A percentile compares a stretch with the other conserved stretches of the same genome.
These are phyloP conservation scores for Ptycholaimellus sp. DNA, from an alignment of 2,888 invertebrate species.

Conservation along the genomic window DNA sequence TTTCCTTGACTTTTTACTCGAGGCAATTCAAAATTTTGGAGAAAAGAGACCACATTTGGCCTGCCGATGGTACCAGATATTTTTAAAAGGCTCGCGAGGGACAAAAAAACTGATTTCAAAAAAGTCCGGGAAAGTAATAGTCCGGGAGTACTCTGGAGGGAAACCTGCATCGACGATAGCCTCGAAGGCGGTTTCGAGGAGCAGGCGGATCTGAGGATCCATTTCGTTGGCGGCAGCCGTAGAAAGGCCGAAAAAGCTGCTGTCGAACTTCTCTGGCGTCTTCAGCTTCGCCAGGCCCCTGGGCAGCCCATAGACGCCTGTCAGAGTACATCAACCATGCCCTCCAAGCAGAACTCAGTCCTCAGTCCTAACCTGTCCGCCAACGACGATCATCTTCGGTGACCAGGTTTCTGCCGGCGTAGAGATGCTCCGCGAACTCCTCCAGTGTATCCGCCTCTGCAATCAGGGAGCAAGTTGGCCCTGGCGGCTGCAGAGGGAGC, in stretches of 20 bases:
- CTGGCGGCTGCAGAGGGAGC: too few relatives aligned
- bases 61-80: too few relatives aligned
- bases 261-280: slow-evolving; percentile 30
- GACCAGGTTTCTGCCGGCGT: slow-evolving; percentile 69
- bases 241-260: slow-evolving; percentile 26
- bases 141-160: too few relatives aligned
- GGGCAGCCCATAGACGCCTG: slow-evolving; percentile 30
- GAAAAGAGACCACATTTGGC: too few relatives aligned
- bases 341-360: too few relatives aligned
- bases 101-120: too few relatives aligned
- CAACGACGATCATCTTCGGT: slow-evolving; percentile 72
- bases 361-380: slow-evolving; percentile 49
- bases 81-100: too few relatives aligned
- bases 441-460: slow-evolving; percentile 65
- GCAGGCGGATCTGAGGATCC: slow-evolving; percentile 65
- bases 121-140: too few relatives aligned
- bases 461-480: too few relatives aligned
- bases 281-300: slow-evolving; percentile 31
- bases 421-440: slow-evolving; percentile 70
- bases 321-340: too few relatives aligned
- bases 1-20: too few relatives aligned
- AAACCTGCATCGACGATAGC: slow-evolving; percentile 60
- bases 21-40: too few relatives aligned
- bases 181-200: slow-evolving; percentile 66
- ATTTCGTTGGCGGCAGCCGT: slow-evolving; percentile 32